Conservation (phyloP, 1,140 invertebrate genomes). For the Maniola jurtina region DNA sequence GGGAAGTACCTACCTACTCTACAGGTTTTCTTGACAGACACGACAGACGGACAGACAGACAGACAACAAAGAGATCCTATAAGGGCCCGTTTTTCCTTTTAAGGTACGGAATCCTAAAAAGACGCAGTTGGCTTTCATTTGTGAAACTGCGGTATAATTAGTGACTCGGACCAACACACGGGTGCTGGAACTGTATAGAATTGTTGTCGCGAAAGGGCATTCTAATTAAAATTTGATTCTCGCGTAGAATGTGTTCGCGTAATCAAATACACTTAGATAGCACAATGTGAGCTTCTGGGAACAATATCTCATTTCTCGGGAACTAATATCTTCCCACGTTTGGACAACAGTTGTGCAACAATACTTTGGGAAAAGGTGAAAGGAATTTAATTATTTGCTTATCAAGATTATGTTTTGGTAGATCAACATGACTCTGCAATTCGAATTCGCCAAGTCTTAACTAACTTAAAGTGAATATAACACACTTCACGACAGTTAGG, state of each 20-base stretch:
- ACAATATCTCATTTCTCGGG: constrained; percentile 1
- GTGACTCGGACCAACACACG: not conserved
- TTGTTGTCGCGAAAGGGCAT: constrained; percentile 10
- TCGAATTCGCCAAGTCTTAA: too few species aligned
- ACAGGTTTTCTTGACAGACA: too few species aligned
- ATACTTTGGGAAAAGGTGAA: constrained; percentile 1
- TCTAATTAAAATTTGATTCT: constrained; percentile 11
- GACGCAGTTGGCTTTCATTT: not conserved
- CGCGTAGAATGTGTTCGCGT: not conserved
- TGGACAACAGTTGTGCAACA: constrained; percentile 2
- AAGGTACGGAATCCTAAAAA: too few species aligned
- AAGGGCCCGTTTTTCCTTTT: too few species aligned
- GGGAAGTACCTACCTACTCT: too few species aligned
- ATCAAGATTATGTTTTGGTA: not conserved
- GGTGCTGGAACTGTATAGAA: not conserved
- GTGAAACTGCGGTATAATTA: not conserved
- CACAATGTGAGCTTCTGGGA: constrained; percentile 6
- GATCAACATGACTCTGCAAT: too few species aligned
- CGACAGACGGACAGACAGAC: too few species aligned
- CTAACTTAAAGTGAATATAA: too few species aligned
- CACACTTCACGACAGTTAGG: too few species aligned
- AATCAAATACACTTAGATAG: constrained; percentile 3
- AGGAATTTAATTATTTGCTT: constrained; percentile 5
- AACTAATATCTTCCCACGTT: constrained; percentile 6
- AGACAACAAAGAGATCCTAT: too few species aligned